Evolutionary conservation across 2,888 invertebrate genomes (phyloP).

Genomic region (Acronicta aceris): DNA sequence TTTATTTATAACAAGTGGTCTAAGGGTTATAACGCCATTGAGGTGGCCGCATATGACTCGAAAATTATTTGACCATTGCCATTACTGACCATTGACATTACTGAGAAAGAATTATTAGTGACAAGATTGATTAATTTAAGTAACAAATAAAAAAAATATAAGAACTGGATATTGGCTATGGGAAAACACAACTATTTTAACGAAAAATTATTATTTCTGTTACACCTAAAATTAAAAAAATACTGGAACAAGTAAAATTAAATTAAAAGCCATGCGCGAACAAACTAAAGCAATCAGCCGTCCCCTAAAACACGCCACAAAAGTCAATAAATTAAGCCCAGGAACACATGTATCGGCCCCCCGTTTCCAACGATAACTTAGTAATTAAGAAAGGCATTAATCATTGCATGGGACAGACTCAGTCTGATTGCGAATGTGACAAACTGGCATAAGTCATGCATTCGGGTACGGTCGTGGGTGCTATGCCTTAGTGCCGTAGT

Average conservation of each 20-base stretch:
- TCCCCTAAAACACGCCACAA: conserved; percentile 69
- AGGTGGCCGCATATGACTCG: too few relatives aligned
- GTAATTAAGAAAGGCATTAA: conserved; percentile 89
- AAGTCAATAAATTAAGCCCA: conserved; percentile 85
- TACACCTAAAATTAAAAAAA: neutral
- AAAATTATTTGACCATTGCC: too few relatives aligned
- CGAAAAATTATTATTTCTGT: neutral
- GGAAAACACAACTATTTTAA: too few relatives aligned
- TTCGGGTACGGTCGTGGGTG: conserved; percentile 66
- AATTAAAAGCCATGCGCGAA: conserved; percentile 59
- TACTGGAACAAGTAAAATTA: conserved; percentile 47
- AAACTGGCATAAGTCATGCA: conserved; percentile 84
- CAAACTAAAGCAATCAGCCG: conserved; percentile 59
- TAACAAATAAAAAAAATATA: too few relatives aligned
- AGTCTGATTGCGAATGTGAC: conserved; percentile 82
- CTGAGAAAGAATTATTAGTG: too few relatives aligned
- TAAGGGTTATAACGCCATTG: too few relatives aligned
- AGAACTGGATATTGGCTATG: too few relatives aligned
- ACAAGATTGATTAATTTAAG: too few relatives aligned
- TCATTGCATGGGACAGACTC: conserved; percentile 80
- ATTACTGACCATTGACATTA: too few relatives aligned
- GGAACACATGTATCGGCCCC: conserved; percentile 83
- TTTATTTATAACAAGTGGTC: too few relatives aligned
- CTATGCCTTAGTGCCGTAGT: conserved; percentile 61
- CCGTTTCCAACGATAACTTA: conserved; percentile 79